phyloP scores from a whole-genome alignment of 2,113 vertebrate species.

The Alaudala cheleensis region DNA sequence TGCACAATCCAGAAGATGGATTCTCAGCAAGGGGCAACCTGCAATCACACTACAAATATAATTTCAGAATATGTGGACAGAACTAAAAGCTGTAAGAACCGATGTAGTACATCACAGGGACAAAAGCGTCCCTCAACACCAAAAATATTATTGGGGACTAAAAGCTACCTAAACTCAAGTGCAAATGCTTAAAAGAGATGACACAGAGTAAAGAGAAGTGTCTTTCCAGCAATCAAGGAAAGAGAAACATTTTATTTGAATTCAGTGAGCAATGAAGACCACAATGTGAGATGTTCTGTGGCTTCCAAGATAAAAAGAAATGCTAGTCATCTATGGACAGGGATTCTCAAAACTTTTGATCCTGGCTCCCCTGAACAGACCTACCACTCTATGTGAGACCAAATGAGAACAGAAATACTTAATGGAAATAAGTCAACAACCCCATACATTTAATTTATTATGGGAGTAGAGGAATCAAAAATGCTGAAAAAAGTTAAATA shows the following conservation, averaged over 20 bases:
- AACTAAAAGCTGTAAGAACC: neutral
- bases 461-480: neutral
- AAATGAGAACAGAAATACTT: neutral
- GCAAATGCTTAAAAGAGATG: neutral
- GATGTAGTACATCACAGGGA: fast-evolving
- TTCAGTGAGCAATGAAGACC: neutral
- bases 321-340: neutral
- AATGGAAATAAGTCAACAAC: neutral
- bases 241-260: neutral
- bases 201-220: neutral
- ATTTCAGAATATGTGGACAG: neutral
- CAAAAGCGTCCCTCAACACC: neutral
- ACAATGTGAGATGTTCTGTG: neutral
- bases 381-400: neutral
- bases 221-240: neutral
- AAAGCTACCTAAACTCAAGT: neutral
- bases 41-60: neutral
- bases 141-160: neutral
- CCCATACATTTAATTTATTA: neutral
- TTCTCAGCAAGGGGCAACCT: neutral
- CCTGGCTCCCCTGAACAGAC: neutral
- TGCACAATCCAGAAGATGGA: neutral
- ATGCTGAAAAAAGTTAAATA: neutral
- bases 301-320: neutral
- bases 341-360: neutral